Evolutionary conservation across 2,113 vertebrate genomes (phyloP), one percentile per base, ranked within the genome.

Genomic region (Tetraodon nigroviridis): DNA sequence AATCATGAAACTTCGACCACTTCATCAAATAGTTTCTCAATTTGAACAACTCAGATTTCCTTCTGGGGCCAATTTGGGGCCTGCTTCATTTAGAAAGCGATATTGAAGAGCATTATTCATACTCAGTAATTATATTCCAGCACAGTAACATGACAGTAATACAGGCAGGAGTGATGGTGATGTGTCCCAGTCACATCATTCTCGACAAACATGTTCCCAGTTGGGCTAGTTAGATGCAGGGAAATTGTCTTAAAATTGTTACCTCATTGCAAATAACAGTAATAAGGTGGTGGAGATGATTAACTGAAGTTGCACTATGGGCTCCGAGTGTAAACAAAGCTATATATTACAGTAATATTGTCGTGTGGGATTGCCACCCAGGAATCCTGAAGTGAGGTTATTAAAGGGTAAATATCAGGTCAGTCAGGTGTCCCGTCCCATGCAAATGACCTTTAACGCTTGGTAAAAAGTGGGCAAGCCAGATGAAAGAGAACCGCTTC

Each of bases 61-160:
- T 86, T 77, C 62, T 64, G 80, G 84, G 86, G 78, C 78, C 84
- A 83, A 85, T 89, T 89, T 87, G 70, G 58, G 73, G 51, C 65
- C 61, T 51, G 60, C 80, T 82, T 87, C 85, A 63, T 88, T 87
- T 85, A 83, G 60, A 77, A 61, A 73, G 84, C 85, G 90, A 89
- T 90, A 92, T 83, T 85, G 88, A 81, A 55, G 75, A 58, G 84
- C 84, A 87, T 81, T 81, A 92, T 92, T 92, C 90, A 91, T 87
- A 88, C 81, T 81, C 81, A 80, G 83, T 90, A 87, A 91, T 92
- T 91, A 91, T 88, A 91, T 92, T 92, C 90, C 87, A 75, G 84
- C 85, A 77, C 87, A 84, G 87, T 86, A 90, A 59, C 86, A 86
- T 92, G 93, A 93, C 94, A 95, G 92, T 92, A 95, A 93, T 92